Percentiles rank a stretch among this genome's conserved stretches.
Evolutionary conservation across 2,888 invertebrate species (phyloP).

Genomic region (Neria commutata): DNA sequence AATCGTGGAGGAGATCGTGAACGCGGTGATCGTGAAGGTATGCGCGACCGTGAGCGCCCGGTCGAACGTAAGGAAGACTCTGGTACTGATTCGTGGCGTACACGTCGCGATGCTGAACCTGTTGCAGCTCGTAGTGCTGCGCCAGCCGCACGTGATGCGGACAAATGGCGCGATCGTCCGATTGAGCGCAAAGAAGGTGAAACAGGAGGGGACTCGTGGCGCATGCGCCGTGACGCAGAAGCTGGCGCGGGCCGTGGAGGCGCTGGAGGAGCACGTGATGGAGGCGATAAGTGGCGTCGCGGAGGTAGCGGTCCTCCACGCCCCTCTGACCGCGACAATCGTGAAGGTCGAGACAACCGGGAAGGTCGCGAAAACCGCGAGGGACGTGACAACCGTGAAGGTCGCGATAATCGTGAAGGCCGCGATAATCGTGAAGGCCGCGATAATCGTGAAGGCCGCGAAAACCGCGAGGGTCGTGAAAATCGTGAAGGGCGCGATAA

Average conservation of each 20-base stretch:
- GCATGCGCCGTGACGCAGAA: conserved; percentile 36
- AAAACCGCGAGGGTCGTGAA: conserved; percentile 36
- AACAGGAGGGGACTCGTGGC: conserved; percentile 27
- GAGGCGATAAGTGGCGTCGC: conserved; percentile 55
- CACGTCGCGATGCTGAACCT: too few species aligned
- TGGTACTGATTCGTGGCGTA: conserved; percentile 28
- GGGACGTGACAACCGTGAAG: conserved; percentile 26
- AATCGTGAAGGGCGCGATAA: conserved; percentile 31
- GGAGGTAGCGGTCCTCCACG: conserved; percentile 50
- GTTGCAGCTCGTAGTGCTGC: too few species aligned
- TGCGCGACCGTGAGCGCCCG: conserved; percentile 14
- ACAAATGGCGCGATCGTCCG: conserved; percentile 22
- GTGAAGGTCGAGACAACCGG: conserved; percentile 36
- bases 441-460: conserved; percentile 33
- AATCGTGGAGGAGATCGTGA: conserved; percentile 19
- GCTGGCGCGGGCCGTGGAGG: conserved; percentile 24
- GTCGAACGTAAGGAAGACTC: not conserved
- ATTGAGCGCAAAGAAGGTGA: conserved; percentile 15
- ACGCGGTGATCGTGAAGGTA: not conserved
- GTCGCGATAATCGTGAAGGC: conserved; percentile 35
- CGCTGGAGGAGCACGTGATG: conserved; percentile 37
- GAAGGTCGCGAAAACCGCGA: too few species aligned
- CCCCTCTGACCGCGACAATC: conserved; percentile 48
- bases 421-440: conserved; percentile 33
- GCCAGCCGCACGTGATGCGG: conserved; percentile 24